Conservation (phyloP, 2,113 vertebrate species). For the Genyomyrus donnyi region DNA sequence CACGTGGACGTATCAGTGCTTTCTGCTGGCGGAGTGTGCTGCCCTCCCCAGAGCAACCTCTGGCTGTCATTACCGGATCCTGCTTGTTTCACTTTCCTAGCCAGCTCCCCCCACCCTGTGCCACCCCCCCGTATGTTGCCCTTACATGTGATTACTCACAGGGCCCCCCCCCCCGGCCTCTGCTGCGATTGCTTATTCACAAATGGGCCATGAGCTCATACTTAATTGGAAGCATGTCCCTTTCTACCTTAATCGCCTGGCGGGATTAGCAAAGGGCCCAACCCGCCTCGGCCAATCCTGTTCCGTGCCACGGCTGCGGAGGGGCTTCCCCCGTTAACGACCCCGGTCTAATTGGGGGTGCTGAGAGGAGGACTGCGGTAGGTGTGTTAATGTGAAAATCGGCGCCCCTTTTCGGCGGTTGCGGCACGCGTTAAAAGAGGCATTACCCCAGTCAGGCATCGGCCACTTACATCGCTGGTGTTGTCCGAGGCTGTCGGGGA, state of each 20-base stretch:
- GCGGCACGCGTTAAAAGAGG: background rate
- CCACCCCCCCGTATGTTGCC: background rate
- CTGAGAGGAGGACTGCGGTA: background rate
- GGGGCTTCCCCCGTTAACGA: background rate
- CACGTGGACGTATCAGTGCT: background rate
- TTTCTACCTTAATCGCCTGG: conserved; percentile 4
- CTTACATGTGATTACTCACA: conserved; percentile 7
- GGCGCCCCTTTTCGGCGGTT: background rate
- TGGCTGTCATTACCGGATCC: background rate
- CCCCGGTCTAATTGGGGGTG: background rate
- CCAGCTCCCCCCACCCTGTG: background rate
- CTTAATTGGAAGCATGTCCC: conserved; percentile 19
- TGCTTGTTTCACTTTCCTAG: background rate
- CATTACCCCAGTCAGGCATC: background rate
- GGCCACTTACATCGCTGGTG: background rate
- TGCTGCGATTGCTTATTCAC: conserved; percentile 11
- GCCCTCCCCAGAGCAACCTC: background rate
- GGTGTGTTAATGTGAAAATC: background rate
- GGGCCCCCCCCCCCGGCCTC: background rate
- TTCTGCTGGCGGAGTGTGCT: background rate
- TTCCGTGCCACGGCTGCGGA: background rate
- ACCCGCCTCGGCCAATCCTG: background rate
- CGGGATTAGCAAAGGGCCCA: background rate
- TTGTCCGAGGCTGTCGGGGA: background rate
- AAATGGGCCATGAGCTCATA: conserved; percentile 25